These are phyloP conservation scores for Hippopotamus amphibius DNA, from an alignment of 2,113 vertebrate genomes.

Conservation along the genomic window DNA sequence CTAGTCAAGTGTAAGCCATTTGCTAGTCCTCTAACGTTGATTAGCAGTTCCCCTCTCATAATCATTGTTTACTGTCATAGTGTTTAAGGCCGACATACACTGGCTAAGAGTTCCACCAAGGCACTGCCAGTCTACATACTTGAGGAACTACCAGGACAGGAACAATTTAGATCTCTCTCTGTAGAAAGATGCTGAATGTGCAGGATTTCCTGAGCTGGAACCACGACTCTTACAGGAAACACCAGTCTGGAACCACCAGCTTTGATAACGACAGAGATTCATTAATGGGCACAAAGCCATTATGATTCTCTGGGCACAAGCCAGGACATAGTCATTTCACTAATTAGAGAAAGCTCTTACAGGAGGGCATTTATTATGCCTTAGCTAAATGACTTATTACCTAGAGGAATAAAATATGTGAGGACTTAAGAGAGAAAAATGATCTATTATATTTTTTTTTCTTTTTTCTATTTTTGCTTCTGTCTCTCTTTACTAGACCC, in stretches of 20 bases:
- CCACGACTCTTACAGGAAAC: slow-evolving; percentile 36
- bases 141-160: not conserved
- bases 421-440: not conserved
- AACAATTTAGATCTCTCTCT: slow-evolving; percentile 14
- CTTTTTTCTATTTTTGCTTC: slow-evolving; percentile 13
- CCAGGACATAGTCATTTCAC: slow-evolving; percentile 12
- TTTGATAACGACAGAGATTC: slow-evolving; percentile 60
- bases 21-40: not conserved
- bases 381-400: slow-evolving; percentile 58
- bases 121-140: not conserved
- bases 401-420: not conserved
- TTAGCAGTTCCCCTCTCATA: not conserved
- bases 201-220: slow-evolving; percentile 58
- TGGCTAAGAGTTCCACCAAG: not conserved
- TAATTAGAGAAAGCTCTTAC: slow-evolving; percentile 63
- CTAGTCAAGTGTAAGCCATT: not conserved
- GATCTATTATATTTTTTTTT: not conserved
- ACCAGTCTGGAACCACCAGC: slow-evolving; percentile 41
- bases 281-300: slow-evolving; percentile 50
- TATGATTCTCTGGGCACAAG: not conserved
- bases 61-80: not conserved
- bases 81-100: not conserved
- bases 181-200: slow-evolving; percentile 41
- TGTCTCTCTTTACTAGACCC: not conserved
- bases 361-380: slow-evolving; percentile 10